Evolutionary conservation across 2,888 invertebrate genomes (phyloP), one percentile per base, ranked within the genome.

Genomic region (Ichneumoninae sp.): DNA sequence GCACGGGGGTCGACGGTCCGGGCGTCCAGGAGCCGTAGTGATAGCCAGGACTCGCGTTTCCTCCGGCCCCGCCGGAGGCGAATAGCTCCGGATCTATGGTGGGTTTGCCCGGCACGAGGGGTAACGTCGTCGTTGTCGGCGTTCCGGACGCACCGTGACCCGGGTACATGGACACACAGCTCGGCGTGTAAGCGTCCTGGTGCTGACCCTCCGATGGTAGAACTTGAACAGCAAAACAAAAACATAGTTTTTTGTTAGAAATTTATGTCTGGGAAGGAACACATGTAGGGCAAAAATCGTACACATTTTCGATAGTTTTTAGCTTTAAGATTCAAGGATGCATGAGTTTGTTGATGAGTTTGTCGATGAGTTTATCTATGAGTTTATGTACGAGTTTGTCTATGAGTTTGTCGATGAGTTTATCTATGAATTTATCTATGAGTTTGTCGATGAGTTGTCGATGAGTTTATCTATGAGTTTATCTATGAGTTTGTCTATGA

Each of bases 1-100:
- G 95, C 94, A 94, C 95, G 95, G 92, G 95, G 95, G 92, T 95
- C 95, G 93, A 95, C 95, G 88, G 95, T 91, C 94, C 93, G 87
- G 93, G 93, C 87, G 91, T 94, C 94, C 89, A 94, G 76, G 92
- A 94, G 90, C 89, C 93, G 89, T 89, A 93, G 76, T 93, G 93
- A 60, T 93, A 93, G n/a, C 92, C 92, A 0, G 92, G 92, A 83
- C 92, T 92, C 2, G 88, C 89, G 83, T 88, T 90, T 5, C 91
- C 90, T 2, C 90, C 89, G 7, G 89, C 80, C 1, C 89, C 89
- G 44, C 90, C 85, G 8, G 89, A 85, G 5, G 89, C 85, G 82
- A 92, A 91, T 54, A 91, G 90, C 77, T 92, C 92, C 1, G 91
- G 86, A 52, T 91, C 92, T 63, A 88, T 88, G 44, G 87, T 87